These are phyloP conservation scores for Liopterus haemorrhoidalis DNA, from an alignment of 2,888 invertebrate genomes.

Conservation along the genomic window DNA sequence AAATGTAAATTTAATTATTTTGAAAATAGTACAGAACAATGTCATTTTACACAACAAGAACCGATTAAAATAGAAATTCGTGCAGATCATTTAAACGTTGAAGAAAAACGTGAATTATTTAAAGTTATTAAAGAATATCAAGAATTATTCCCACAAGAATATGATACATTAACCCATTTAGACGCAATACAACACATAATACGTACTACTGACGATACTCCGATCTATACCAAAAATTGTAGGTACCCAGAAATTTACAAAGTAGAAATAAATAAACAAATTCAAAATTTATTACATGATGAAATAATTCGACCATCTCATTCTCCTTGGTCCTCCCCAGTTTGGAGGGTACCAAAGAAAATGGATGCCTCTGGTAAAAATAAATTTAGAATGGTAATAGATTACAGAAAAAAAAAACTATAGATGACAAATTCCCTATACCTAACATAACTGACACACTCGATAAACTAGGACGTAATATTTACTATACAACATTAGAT, in stretches of 20 bases:
- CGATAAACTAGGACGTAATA: slow-evolving; percentile 26
- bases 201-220: slow-evolving; percentile 1
- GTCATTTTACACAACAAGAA: too few relatives aligned
- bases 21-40: too few relatives aligned
- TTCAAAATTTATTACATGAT: slow-evolving; percentile 32
- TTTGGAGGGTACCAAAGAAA: slow-evolving; percentile 39
- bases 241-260: slow-evolving; percentile 30
- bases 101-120: slow-evolving; percentile 4
- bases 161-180: not conserved
- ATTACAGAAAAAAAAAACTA: slow-evolving; percentile 28
- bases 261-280: slow-evolving; percentile 34
- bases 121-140: slow-evolving; percentile 4
- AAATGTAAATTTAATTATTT: not conserved
- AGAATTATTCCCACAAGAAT: slow-evolving; percentile 7
- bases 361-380: slow-evolving; percentile 33
- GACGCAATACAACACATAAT: not conserved
- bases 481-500: slow-evolving; percentile 25
- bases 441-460: slow-evolving; percentile 31
- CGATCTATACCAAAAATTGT: slow-evolving; percentile 27
- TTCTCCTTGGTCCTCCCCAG: slow-evolving; percentile 38
- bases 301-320: slow-evolving; percentile 34
- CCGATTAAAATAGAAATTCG: not conserved
- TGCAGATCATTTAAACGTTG: slow-evolving; percentile 1
- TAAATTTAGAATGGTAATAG: slow-evolving; percentile 32
- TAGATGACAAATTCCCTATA: slow-evolving; percentile 29